A percentile compares a stretch with the other conserved stretches of the same genome.
Evolutionary conservation across 2,888 invertebrate genomes (phyloP).

Genomic region (Saturnia japonica): DNA sequence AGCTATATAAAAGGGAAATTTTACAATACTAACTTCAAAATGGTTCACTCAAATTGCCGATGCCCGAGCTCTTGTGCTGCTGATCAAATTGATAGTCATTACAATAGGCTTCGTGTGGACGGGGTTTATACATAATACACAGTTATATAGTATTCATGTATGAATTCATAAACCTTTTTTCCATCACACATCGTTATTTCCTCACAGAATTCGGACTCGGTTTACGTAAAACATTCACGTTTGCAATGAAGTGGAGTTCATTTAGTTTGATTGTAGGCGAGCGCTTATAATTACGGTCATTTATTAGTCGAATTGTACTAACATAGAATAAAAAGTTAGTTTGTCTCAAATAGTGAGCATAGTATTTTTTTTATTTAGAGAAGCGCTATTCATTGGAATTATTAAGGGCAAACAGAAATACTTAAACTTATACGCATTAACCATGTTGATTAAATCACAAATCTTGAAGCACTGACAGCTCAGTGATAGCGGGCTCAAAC

Average conservation of each 20-base stretch:
- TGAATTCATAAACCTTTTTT: conserved; percentile 2
- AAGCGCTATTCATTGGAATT: not conserved
- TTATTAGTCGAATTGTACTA: conserved; percentile 13
- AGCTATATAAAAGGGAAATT: not conserved
- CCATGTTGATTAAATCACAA: too few relatives aligned
- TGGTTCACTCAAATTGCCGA: not conserved
- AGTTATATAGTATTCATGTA: not conserved
- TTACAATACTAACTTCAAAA: not conserved
- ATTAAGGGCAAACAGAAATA: not conserved
- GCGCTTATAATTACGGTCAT: not conserved
- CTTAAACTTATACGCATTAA: not conserved
- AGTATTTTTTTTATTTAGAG: not conserved
- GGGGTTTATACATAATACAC: not conserved
- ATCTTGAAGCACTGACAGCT: too few relatives aligned
- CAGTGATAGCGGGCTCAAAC: too few relatives aligned
- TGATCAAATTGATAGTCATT: conserved; percentile 3
- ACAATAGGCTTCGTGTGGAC: not conserved
- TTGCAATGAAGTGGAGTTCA: conserved; percentile 11
- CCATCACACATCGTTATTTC: not conserved
- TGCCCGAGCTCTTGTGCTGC: not conserved
- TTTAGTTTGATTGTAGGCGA: conserved; percentile 7
- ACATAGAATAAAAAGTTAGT: not conserved
- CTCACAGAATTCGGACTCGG: not conserved
- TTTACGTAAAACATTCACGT: conserved; percentile 11
- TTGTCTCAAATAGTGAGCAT: not conserved